A percentile compares a stretch with the other conserved stretches of the same genome.
These are phyloP conservation scores for Nemotelus nigrinus DNA, from an alignment of 2,888 invertebrate genomes.

Conservation along the genomic window DNA sequence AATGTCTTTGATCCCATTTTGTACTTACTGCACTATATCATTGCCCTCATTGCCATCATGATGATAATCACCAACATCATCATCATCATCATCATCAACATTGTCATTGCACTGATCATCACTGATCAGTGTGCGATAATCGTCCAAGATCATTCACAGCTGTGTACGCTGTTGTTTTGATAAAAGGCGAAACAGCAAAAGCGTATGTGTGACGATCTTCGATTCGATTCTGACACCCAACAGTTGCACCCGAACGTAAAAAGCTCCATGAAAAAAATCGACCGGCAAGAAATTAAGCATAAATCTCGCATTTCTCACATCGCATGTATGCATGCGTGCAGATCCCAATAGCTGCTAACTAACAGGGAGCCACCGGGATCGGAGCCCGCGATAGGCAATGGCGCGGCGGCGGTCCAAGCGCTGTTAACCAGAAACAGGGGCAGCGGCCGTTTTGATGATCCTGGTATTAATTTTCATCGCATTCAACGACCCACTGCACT, in stretches of 20 bases:
- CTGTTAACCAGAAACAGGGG: too few relatives aligned
- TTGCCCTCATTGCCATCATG: constrained; percentile 36
- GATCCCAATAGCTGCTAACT: not conserved
- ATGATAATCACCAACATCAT: constrained; percentile 20
- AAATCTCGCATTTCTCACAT: constrained; percentile 25
- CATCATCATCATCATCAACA: constrained; percentile 18
- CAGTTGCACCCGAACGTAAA: not conserved
- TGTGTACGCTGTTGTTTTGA: constrained; percentile 9
- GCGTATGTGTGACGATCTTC: not conserved
- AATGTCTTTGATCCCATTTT: constrained; percentile 40
- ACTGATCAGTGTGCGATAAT: constrained; percentile 30
- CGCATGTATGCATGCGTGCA: not conserved
- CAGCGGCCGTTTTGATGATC: not conserved
- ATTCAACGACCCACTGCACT: constrained; percentile 30
- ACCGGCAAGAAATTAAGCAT: constrained; percentile 21
- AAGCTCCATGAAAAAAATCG: not conserved
- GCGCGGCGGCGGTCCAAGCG: too few relatives aligned
- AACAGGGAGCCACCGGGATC: not conserved
- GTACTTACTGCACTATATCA: constrained; percentile 33
- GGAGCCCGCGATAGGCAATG: too few relatives aligned
- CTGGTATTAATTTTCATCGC: constrained; percentile 14
- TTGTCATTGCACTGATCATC: not conserved
- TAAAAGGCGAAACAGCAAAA: constrained; percentile 23
- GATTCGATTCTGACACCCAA: constrained; percentile 8
- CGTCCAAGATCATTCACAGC: constrained; percentile 32